These are phyloP conservation scores for Hyperopisus bebe DNA, from an alignment of 2,113 vertebrate species.

Conservation along the genomic window DNA sequence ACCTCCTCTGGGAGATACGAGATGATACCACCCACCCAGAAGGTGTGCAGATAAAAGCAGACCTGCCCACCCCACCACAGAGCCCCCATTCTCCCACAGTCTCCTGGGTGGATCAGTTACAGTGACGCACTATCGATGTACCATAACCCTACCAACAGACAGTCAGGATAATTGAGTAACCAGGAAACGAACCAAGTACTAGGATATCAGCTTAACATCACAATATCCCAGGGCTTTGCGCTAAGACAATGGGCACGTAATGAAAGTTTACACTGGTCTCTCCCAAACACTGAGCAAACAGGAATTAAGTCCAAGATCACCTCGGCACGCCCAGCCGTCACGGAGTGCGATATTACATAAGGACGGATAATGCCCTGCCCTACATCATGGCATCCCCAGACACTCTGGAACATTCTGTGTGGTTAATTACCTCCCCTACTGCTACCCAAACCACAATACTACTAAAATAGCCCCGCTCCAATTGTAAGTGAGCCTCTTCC, in stretches of 20 bases:
- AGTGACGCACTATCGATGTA: not conserved
- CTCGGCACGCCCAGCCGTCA: not conserved
- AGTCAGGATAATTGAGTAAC: not conserved
- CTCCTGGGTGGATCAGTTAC: not conserved
- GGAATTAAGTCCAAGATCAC: not conserved
- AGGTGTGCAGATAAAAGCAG: not conserved
- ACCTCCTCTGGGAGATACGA: not conserved
- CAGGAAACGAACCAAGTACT: not conserved
- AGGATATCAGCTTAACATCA: not conserved
- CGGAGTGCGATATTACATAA: not conserved
- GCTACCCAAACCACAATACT: not conserved
- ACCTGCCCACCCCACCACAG: not conserved
- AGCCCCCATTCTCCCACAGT: not conserved
- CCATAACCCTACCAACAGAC: not conserved
- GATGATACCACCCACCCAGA: not conserved
- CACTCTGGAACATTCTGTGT: not conserved
- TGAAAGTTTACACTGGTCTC: not conserved
- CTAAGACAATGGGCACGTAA: not conserved
- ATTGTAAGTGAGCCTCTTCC: not conserved
- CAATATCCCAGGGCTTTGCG: not conserved
- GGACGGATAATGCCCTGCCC: not conserved
- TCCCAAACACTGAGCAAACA: slow-evolving; percentile 26
- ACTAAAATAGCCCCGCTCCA: not conserved
- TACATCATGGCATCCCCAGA: not conserved
- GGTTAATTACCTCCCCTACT: slow-evolving; percentile 1